phyloP scores from a whole-genome alignment of 2,797 vertebrate genomes.

The Urophycis tenuis region DNA sequence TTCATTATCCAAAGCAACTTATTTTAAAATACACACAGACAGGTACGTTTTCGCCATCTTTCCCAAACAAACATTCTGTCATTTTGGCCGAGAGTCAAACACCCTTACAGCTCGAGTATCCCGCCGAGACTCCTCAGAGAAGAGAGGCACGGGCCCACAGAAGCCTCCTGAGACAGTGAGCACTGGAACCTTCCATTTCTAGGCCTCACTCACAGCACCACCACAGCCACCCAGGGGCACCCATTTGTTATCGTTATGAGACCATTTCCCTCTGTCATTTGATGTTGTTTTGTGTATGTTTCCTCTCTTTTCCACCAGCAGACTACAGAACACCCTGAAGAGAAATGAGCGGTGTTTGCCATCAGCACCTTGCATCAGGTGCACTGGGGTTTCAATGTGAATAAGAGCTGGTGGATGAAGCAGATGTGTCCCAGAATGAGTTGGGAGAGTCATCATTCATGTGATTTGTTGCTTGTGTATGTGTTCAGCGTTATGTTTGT shows the following conservation, averaged over 20 bases:
- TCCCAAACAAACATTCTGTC: neutral
- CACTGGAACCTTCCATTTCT: neutral
- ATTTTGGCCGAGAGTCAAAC: neutral
- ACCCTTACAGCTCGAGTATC: neutral
- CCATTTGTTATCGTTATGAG: neutral
- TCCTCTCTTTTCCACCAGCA: neutral
- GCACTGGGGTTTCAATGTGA: neutral
- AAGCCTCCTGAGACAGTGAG: neutral
- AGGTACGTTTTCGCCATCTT: too few relatives aligned
- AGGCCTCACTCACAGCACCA: constrained; percentile 1
- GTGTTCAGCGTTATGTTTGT: neutral
- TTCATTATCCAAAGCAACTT: neutral
- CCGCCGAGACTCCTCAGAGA: neutral
- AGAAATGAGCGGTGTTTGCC: neutral
- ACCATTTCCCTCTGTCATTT: neutral
- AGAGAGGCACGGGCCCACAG: neutral
- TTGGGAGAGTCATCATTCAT: neutral
- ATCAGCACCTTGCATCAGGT: neutral
- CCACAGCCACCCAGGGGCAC: neutral
- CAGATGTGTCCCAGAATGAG: neutral
- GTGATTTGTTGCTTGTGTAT: neutral
- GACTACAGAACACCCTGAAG: neutral
- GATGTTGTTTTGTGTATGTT: neutral
- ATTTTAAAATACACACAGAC: neutral
- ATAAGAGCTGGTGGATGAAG: neutral